Evolutionary conservation across 2,888 invertebrate species (phyloP).

Genomic region (Holacanthella duospinosa): DNA sequence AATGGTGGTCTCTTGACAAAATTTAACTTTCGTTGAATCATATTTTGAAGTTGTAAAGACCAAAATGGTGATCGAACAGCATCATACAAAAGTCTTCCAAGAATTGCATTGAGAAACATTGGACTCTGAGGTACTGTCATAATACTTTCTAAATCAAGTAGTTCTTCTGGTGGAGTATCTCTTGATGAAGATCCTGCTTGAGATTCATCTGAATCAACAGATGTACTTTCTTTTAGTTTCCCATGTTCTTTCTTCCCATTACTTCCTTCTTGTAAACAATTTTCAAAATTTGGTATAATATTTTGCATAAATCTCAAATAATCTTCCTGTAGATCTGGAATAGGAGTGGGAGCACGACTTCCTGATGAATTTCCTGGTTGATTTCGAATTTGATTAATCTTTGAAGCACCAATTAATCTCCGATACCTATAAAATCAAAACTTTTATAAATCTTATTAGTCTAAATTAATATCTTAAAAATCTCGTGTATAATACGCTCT

Average conservation of each 20-base stretch:
- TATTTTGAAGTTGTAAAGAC: conserved; percentile 58
- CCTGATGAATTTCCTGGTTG: background rate
- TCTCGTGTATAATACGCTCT: too few relatives aligned
- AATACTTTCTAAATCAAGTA: conserved; percentile 19
- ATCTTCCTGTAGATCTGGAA: background rate
- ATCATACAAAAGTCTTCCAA: conserved; percentile 71
- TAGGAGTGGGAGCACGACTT: background rate
- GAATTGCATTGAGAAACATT: conserved; percentile 65
- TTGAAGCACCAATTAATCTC: conserved; percentile 27
- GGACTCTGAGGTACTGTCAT: conserved; percentile 43
- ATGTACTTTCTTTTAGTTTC: background rate
- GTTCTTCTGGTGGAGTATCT: conserved; percentile 12
- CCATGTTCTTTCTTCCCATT: background rate
- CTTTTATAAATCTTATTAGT: too few relatives aligned
- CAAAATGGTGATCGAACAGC: conserved; percentile 62
- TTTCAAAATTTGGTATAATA: conserved; percentile 7
- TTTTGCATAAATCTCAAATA: conserved; percentile 15
- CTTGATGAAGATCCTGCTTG: background rate
- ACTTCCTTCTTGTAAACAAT: background rate
- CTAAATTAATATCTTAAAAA: too few relatives aligned
- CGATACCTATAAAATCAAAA: conserved; percentile 33
- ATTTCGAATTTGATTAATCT: conserved; percentile 1
- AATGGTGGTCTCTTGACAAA: conserved; percentile 81
- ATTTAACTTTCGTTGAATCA: conserved; percentile 74
- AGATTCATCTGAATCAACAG: background rate